These are phyloP conservation scores for Agrotis ipsilon DNA, from an alignment of 2,888 invertebrate genomes.

Conservation along the genomic window DNA sequence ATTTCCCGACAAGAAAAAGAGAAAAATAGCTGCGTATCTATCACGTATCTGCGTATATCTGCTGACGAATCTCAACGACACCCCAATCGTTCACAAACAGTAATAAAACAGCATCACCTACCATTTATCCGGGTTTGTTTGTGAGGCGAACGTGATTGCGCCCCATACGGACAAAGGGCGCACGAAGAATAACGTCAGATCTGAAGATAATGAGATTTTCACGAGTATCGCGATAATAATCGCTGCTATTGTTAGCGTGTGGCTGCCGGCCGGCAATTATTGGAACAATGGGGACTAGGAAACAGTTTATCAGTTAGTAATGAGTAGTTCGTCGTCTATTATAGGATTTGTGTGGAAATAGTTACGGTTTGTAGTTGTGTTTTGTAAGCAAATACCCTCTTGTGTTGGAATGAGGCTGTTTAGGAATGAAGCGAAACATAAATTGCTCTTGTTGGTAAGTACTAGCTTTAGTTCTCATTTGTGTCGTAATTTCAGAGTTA, in stretches of 20 bases:
- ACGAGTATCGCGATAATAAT: constrained; percentile 80
- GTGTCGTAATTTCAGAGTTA: neutral
- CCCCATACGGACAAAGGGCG: constrained; percentile 61
- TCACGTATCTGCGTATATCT: constrained; percentile 49
- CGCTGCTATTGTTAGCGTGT: constrained; percentile 74
- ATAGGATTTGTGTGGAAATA: constrained; percentile 36
- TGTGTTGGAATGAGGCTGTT: constrained; percentile 1
- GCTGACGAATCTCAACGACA: constrained; percentile 51
- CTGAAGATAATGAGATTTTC: constrained; percentile 81
- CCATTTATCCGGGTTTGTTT: constrained; percentile 77
- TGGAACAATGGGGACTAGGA: constrained; percentile 61
- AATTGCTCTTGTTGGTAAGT: constrained; percentile 15
- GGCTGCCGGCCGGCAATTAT: constrained; percentile 70
- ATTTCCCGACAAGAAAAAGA: constrained; percentile 32
- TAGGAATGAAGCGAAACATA: constrained; percentile 4
- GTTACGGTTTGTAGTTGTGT: constrained; percentile 31
- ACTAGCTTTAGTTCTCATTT: neutral
- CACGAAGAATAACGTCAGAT: constrained; percentile 72
- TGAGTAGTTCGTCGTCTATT: constrained; percentile 56
- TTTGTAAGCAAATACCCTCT: constrained; percentile 4
- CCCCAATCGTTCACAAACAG: constrained; percentile 66
- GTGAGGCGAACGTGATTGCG: constrained; percentile 75
- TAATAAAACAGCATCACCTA: constrained; percentile 75
- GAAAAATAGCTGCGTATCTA: constrained; percentile 35
- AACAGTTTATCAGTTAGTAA: constrained; percentile 64